Conservation (phyloP, 2,888 invertebrate species). For the Polietes domitor region DNA sequence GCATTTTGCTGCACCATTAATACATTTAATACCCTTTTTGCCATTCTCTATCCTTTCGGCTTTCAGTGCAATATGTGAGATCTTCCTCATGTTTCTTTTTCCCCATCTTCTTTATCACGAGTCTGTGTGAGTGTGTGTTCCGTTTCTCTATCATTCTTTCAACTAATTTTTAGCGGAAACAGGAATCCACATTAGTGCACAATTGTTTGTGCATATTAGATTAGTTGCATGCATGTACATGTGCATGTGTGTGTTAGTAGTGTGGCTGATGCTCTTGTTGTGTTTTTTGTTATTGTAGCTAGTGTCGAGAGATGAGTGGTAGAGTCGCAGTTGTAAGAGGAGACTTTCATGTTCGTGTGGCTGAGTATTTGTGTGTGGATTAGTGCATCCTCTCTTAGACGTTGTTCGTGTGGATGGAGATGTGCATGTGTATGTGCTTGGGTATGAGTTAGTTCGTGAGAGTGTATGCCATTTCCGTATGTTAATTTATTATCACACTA, state of each 20-base stretch:
- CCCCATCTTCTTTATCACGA: neutral
- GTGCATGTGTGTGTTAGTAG: neutral
- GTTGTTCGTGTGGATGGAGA: neutral
- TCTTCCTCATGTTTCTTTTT: neutral
- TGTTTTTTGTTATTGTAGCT: neutral
- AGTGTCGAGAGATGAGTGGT: slow-evolving; percentile 18
- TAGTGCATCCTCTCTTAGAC: neutral
- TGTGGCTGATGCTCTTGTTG: neutral
- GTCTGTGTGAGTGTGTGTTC: neutral
- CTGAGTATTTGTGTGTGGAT: neutral
- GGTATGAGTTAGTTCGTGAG: neutral
- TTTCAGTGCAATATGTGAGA: neutral
- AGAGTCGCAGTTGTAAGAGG: slow-evolving; percentile 3
- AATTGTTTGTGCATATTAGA: slow-evolving; percentile 52
- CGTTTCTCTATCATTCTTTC: slow-evolving; percentile 15
- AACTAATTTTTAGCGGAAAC: slow-evolving; percentile 52
- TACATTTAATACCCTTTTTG: slow-evolving; percentile 34
- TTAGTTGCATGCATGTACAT: slow-evolving; percentile 31
- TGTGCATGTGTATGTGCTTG: slow-evolving; percentile 11
- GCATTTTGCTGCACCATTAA: slow-evolving; percentile 38
- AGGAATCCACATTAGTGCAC: slow-evolving; percentile 47
- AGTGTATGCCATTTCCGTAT: slow-evolving; percentile 58
- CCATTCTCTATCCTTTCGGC: neutral
- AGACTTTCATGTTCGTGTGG: slow-evolving; percentile 4
- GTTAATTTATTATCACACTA: slow-evolving; percentile 63